Base-by-base conservation (phyloP, 2,113 vertebrate genomes). In the Phrynosoma blainvillii region DNA sequence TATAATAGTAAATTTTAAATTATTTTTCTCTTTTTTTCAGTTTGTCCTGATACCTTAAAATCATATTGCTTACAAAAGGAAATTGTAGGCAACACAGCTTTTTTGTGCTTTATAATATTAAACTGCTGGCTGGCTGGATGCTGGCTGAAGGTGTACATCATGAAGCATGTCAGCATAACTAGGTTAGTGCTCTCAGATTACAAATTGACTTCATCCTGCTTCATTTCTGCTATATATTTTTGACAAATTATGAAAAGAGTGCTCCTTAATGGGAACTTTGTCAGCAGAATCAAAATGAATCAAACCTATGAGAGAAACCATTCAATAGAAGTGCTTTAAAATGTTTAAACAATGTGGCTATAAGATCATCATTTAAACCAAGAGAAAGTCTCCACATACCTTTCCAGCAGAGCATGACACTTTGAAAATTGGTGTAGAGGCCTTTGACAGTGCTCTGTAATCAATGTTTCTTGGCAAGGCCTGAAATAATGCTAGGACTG, bases 281-380 rank as follows among this genome's bases (percentile, higher is more conserved):
- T 97, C 96, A 96, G 94, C 87, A 93, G 92, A 95, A 96, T 93
- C 94, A 93, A 95, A 96, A 97, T 96, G 94, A 97, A 97, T 97
- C 96, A 97, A 97, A 94, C 86, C 92, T 94, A 96, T 32, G 94
- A 96, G 92, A 91, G 90, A 91, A 97, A 93, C 93, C 94, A 90
- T 93, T 97, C 97, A 95, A 96, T 96, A 97, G 90, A 85, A 92
- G 92, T 93, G 95, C 95, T 94, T 96, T 96, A 97, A 88, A 88
- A 97, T 97, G 96, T 83, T 97, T 91, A 96, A 96, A 97, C 93
- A 96, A 97, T 96, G 94, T 92, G 94, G 93, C 32, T n/a, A 88
- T 93, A 56, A 91, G 91, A 88, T 92, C 93, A 96, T 97, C 93
- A 96, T 96, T 97, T 96, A 96, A 85, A 36, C 77, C 1, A 80